Base-by-base conservation (phyloP, 2,797 vertebrate genomes). In the Poecile montanus region DNA sequence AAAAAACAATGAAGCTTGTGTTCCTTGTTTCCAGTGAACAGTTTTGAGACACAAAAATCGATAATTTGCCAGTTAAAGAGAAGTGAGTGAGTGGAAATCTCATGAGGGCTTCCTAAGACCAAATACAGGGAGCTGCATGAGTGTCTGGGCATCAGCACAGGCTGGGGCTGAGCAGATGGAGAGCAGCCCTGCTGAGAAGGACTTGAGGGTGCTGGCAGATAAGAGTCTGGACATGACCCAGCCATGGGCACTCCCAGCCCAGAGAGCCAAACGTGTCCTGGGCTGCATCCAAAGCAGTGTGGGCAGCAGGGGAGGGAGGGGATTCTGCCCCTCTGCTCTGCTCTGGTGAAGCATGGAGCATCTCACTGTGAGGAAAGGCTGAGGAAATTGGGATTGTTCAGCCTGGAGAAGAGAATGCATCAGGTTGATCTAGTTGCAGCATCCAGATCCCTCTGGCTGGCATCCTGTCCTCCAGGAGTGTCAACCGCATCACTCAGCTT, bases 121-220 rank as follows among this genome's bases (percentile, higher is more conserved):
- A 40, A 15, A 8, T 48, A 29, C 44, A 48, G 12, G 10, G 20
- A 29, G 36, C 20, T 23, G 19, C 20, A 19, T 7, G 6, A 8
- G 10, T 29, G 25, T 42, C 3, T 1, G 25, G 36, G 13, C 10
- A 68, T 2, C 20, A 23, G 16, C 12, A 10, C 12, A 11, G 10
- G 45, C 16, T 50, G 30, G 36, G 30, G 3, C 20, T 80, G 36
- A 34, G 5, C 10, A 34, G 36, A 6, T 10, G 3, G 2, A 60
- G 36, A 60, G 36, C 65, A 70, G 54, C 30, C 13, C 30, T 42
- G 36, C 38, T 2, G 36, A 51, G 45, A 50, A 80, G 45, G 45
- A 1, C 20, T 16, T 30, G 54, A 34, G 34, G 10, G 3, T 58
- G 30, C 23, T 42, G 21, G 3, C 4, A 18, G 45, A 0, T 42